Base-by-base conservation (phyloP, 2,113 vertebrate genomes). In the Drymodes brunneopygia region DNA sequence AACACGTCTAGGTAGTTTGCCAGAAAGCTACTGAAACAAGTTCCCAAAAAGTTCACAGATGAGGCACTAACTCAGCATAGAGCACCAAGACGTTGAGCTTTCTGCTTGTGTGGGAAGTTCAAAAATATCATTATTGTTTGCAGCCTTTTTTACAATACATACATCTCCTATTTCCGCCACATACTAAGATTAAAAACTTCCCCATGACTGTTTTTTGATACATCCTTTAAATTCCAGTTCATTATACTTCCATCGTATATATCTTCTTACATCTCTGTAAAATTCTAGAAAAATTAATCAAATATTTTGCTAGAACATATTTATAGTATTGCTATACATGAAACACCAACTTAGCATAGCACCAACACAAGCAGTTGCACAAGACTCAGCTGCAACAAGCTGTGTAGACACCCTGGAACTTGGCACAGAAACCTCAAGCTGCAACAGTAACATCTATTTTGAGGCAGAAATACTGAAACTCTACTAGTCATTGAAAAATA, bases 401-500 rank as follows among this genome's bases (percentile, higher is more conserved):
- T 53, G 17, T 8, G 25, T 0, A 56, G 11, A 56, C 40, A 66
- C 1, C 7, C 24, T 56, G 25, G 12, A 88, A 51, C 12, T n/a
- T 5, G 1, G 50, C 6, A 48, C 0, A 35, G 7, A 70, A 81
- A 81, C 15, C 11, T 73, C 24, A 44, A n/a, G 3, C 16, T 33
- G 1, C 25, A 83, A 69, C 23, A 88, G 22, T 44, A 70, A 10
- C 10, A 65, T 2, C n/a, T 40, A 7, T 62, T 79, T 65, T 45
- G 31, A 1, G 83, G 31, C 50, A 82, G 7, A 82, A 80, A 38
- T 10, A 85, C 18, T 54, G 23, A 61, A 93, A 93, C 15, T n/a
- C 5, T 31, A 29, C 6, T 2, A n/a, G 4, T 10, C 6, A 1
- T 35, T 50, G 11, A 81, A 75, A 92, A 86, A 60, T 1, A 3